phyloP scores from a whole-genome alignment of 2,888 invertebrate genomes.

The Unio pictorum region DNA sequence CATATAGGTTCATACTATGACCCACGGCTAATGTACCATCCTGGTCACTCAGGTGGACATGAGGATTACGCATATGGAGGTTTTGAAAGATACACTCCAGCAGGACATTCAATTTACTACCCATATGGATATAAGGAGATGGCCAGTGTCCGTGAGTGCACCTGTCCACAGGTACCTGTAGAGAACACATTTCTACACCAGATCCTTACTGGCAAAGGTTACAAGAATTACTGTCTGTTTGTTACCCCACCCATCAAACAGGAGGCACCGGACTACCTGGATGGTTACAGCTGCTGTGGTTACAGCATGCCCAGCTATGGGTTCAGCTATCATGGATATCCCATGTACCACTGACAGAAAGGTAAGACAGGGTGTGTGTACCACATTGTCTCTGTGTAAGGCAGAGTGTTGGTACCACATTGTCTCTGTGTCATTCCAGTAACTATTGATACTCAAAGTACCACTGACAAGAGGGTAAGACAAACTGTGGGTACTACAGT shows the following conservation, averaged over 20 bases:
- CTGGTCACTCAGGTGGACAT: not conserved
- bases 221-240: constrained; percentile 51
- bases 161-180: constrained; percentile 36
- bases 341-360: constrained; percentile 12
- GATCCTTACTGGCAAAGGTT: constrained; percentile 61
- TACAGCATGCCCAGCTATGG: constrained; percentile 4
- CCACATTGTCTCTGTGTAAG: too few species aligned
- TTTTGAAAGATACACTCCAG: constrained; percentile 9
- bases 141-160: constrained; percentile 27
- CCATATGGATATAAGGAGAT: constrained; percentile 14
- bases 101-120: constrained; percentile 26
- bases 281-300: constrained; percentile 42
- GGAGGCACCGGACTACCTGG: constrained; percentile 35
- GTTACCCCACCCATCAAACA: constrained; percentile 41
- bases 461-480: too few species aligned
- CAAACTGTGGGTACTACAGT: too few species aligned
- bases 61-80: constrained; percentile 16
- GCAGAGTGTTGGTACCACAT: too few species aligned
- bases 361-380: too few species aligned
- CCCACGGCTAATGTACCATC: constrained; percentile 13
- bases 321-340: constrained; percentile 9
- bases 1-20: constrained; percentile 24
- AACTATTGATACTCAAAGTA: too few species aligned
- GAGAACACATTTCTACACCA: constrained; percentile 60
- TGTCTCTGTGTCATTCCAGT: too few species aligned